Evolutionary conservation across 2,888 invertebrate genomes (phyloP).

Genomic region (Dinocampus coccinellae): DNA sequence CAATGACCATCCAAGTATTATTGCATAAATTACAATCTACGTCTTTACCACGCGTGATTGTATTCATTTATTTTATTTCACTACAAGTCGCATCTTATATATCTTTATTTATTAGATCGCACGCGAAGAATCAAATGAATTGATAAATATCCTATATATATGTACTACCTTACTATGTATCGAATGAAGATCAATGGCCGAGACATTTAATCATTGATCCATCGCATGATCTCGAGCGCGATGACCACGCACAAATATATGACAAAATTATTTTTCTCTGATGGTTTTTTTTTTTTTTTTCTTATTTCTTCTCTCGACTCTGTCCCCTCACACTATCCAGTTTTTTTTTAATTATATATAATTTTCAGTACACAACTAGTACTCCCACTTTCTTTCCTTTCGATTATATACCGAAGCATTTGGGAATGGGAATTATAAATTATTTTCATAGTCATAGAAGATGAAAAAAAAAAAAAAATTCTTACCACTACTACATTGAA

Average conservation of each 20-base stretch:
- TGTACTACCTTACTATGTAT: neutral
- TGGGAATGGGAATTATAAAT: too few relatives aligned
- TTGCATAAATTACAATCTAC: neutral
- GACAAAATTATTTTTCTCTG: neutral
- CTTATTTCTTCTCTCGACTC: neutral
- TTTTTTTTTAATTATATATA: neutral
- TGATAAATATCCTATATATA: neutral
- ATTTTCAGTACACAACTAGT: neutral
- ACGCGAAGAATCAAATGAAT: neutral
- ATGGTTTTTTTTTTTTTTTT: neutral
- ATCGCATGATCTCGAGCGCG: neutral
- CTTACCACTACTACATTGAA: slow-evolving; percentile 3
- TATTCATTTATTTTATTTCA: neutral
- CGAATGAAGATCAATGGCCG: neutral
- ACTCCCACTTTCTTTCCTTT: neutral
- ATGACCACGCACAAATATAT: slow-evolving; percentile 12
- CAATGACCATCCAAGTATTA: neutral
- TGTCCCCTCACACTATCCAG: too few relatives aligned
- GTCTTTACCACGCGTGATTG: neutral
- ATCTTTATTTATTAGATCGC: neutral
- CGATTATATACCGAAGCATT: neutral
- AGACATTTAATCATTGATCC: neutral
- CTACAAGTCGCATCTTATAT: neutral
- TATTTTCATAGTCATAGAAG: too few relatives aligned
- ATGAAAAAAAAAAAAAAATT: neutral